These are phyloP conservation scores for Macrophya alboannulata DNA, from an alignment of 2,888 invertebrate genomes.

Conservation along the genomic window DNA sequence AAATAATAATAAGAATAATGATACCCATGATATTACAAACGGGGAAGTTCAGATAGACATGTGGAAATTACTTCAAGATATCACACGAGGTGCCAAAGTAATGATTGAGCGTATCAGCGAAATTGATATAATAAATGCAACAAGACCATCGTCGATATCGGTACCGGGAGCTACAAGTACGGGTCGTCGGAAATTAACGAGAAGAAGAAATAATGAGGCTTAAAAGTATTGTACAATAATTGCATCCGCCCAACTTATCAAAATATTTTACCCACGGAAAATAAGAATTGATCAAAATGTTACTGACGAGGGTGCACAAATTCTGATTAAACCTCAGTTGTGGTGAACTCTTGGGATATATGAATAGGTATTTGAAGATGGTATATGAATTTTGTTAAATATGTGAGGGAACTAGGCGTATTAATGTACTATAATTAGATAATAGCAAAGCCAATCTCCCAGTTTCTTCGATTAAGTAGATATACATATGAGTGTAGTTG, in stretches of 20 bases:
- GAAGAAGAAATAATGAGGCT: neutral
- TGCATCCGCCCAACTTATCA: neutral
- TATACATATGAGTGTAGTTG: neutral
- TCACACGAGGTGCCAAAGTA: conserved; percentile 74
- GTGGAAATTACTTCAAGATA: conserved; percentile 75
- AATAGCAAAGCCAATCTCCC: neutral
- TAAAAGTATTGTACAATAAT: neutral
- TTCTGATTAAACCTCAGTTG: conserved; percentile 15
- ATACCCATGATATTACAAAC: conserved; percentile 48
- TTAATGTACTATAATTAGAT: neutral
- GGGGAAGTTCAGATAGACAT: conserved; percentile 70
- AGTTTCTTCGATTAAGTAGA: neutral
- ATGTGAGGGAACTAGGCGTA: neutral
- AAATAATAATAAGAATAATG: neutral
- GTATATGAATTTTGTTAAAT: neutral
- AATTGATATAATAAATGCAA: conserved; percentile 63
- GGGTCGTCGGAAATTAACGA: neutral
- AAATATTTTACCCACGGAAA: neutral
- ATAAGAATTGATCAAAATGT: neutral
- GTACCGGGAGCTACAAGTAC: neutral
- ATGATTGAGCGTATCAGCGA: conserved; percentile 72
- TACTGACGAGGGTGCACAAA: neutral
- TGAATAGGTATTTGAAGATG: neutral
- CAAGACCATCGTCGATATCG: neutral
- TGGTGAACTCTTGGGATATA: conserved; percentile 4